Conservation (phyloP, 2,888 invertebrate genomes). For the Saturnia pavonia region DNA sequence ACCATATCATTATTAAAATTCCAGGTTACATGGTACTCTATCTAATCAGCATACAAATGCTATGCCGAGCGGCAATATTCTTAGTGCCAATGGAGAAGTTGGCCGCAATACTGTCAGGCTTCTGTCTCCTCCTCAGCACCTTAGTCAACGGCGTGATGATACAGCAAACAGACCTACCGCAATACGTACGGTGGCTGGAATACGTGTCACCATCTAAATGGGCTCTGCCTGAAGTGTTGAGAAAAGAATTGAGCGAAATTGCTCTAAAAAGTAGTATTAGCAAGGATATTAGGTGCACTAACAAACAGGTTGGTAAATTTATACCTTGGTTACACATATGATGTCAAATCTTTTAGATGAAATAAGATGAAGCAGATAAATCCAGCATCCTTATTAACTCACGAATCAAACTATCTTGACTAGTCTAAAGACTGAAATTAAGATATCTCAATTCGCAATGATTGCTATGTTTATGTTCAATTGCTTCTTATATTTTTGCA, state of each 20-base stretch:
- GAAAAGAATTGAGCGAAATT: conserved; percentile 84
- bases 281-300: conserved; percentile 82
- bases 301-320: conserved; percentile 83
- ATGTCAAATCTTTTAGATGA: neutral
- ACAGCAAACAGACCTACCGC: conserved; percentile 85
- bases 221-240: conserved; percentile 85
- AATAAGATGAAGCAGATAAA: no score
- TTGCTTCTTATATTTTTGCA: no score
- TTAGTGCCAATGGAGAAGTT: conserved; percentile 85
- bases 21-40: conserved; percentile 88
- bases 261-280: conserved; percentile 81
- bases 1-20: conserved; percentile 23
- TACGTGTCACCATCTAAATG: conserved; percentile 88
- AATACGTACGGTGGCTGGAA: conserved; percentile 85
- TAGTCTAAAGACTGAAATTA: no score
- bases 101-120: conserved; percentile 83
- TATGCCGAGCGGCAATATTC: conserved; percentile 85
- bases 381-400: no score
- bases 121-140: conserved; percentile 82
- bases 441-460: no score
- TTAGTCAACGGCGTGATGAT: conserved; percentile 86
- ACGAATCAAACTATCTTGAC: no score
- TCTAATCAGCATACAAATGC: conserved; percentile 85
- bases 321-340: neutral
- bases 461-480: no score